Evolutionary conservation across 2,888 invertebrate genomes (phyloP), one percentile per base, ranked within the genome.

Genomic region (Oxytorus armatus): DNA sequence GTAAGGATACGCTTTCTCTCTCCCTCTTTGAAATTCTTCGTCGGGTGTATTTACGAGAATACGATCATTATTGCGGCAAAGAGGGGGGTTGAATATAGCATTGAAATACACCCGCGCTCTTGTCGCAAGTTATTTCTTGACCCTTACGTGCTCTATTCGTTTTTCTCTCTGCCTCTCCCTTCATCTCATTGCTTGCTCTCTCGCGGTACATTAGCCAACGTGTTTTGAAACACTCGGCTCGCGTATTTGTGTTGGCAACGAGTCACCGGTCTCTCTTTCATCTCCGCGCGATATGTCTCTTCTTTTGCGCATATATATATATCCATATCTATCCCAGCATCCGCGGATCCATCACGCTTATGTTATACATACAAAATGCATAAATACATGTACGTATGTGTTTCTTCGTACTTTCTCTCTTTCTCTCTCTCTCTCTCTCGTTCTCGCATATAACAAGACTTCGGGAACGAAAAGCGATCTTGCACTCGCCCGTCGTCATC

Each of bases 191-290:
- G 25, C 44, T 69, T 44, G 36, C 77, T 76, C 53, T 68, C 55
- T 55, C 63, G 47, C 79, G 88, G 89, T 89, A 90, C 91, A 91
- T 91, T 91, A 91, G 90, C 88, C 88, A 88, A 90, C 89, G 89
- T 91, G 91, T 91, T 91, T 91, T 91, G 87, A 91, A 91, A 91
- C 90, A 91, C 90, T 90, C 90, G 89, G 82, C 80, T 84, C 72
- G 85, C 88, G 89, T 91, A 90, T 91, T 91, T 91, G 89, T 87
- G 86, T 91, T 91, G 91, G 91, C 91, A 91, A 84, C 85, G 82
- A 83, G 83, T 84, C 81, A 82, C 81, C 70, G 85, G 85, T 86
- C 86, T 88, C 88, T 88, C 90, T 89, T 89, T 90, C 89, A 89
- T 82, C 81, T 82, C 75, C 44, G 53, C 68, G 70, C 55, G 77